Evolutionary conservation across 2,888 invertebrate species (phyloP).

Genomic region (Cloeon dipterum): DNA sequence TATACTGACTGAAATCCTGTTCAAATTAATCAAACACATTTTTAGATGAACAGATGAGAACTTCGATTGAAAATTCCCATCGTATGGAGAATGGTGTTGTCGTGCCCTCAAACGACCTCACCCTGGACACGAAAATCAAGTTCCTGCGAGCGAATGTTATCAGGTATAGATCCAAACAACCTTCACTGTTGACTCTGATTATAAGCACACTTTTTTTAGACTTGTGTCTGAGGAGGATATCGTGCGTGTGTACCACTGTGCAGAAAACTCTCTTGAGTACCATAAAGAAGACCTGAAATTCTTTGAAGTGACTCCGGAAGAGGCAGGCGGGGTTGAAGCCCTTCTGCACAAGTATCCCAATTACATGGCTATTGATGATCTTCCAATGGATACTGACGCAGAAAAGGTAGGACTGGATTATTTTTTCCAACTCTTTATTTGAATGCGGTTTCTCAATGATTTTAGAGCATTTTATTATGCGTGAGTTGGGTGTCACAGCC

Average conservation of each 20-base stretch:
- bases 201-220: no score
- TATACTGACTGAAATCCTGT: neutral
- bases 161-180: constrained; percentile 12
- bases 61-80: constrained; percentile 38
- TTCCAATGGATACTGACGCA: constrained; percentile 38
- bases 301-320: constrained; percentile 44
- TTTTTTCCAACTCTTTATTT: neutral
- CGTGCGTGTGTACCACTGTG: constrained; percentile 50
- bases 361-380: constrained; percentile 42
- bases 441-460: neutral
- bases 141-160: constrained; percentile 18
- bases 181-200: no score
- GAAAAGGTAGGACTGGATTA: constrained; percentile 28
- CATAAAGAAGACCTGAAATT: constrained; percentile 57
- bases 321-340: constrained; percentile 43
- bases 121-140: constrained; percentile 18
- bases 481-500: no score
- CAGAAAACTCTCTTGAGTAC: constrained; percentile 68
- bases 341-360: constrained; percentile 54
- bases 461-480: neutral
- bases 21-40: neutral
- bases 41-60: constrained; percentile 44
- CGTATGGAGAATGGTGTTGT: constrained; percentile 21
- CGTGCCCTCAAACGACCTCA: constrained; percentile 13
- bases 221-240: constrained; percentile 37